phyloP scores from a whole-genome alignment of 2,888 invertebrate genomes.

The Zelleria hepariella region DNA sequence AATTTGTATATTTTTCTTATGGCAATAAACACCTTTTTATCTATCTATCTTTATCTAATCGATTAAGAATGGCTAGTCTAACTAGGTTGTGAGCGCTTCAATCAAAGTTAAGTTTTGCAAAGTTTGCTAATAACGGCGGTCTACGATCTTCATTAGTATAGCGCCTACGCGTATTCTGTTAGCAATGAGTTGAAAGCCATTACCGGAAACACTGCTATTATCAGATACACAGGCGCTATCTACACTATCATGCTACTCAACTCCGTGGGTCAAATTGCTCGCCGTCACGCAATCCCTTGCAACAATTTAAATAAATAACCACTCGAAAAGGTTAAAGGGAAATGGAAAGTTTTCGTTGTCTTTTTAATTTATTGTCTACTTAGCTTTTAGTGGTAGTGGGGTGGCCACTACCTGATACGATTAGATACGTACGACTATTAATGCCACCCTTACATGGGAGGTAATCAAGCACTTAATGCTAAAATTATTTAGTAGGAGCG shows the following conservation, averaged over 20 bases:
- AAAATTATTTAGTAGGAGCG: too few species aligned
- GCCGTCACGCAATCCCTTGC: neutral
- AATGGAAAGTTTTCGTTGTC: neutral
- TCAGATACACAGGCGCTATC: slow-evolving; percentile 1
- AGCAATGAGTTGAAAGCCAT: neutral
- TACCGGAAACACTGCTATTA: neutral
- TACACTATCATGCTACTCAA: neutral
- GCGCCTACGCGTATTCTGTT: neutral
- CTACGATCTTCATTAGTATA: neutral
- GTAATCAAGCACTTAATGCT: too few species aligned
- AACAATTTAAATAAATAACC: neutral
- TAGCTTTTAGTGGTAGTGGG: neutral
- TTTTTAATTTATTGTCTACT: neutral
- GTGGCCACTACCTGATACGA: neutral
- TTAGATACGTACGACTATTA: too few species aligned
- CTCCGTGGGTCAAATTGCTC: neutral
- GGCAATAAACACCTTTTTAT: too few species aligned
- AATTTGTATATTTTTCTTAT: too few species aligned
- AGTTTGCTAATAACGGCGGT: neutral
- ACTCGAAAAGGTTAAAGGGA: neutral
- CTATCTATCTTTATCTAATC: too few species aligned
- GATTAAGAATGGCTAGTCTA: too few species aligned
- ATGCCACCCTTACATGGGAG: too few species aligned
- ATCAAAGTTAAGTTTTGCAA: too few species aligned
- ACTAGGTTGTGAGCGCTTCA: too few species aligned